phyloP scores from a whole-genome alignment of 2,113 vertebrate species.

The Urocitellus parryii region DNA sequence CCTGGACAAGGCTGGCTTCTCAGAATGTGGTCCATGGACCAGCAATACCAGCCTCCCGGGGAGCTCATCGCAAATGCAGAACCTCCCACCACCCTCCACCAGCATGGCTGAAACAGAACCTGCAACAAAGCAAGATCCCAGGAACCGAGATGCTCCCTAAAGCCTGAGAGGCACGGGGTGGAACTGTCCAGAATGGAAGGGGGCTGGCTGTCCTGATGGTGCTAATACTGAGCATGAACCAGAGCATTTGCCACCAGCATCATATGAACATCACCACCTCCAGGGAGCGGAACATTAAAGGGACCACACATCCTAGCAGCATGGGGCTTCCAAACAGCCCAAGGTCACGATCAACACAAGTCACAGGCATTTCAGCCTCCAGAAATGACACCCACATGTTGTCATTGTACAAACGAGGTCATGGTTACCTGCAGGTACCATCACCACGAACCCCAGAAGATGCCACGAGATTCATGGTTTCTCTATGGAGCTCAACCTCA shows the following conservation, averaged over 20 bases:
- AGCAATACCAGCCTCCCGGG: not conserved
- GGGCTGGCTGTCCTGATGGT: accelerated
- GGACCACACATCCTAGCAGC: not conserved
- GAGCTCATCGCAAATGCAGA: not conserved
- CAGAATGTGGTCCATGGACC: not conserved
- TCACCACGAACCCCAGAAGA: accelerated
- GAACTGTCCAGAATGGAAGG: not conserved
- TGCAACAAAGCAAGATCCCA: not conserved
- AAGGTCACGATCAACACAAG: accelerated
- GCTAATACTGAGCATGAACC: not conserved
- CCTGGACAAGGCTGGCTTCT: not conserved
- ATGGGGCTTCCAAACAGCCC: not conserved
- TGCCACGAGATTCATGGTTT: not conserved
- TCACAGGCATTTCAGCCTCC: not conserved
- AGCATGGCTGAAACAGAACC: not conserved
- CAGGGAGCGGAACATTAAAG: accelerated
- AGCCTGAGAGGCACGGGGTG: not conserved
- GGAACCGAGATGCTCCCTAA: not conserved
- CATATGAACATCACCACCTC: not conserved
- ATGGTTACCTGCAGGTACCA: no score
- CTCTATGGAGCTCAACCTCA: no score
- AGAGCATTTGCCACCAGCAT: not conserved
- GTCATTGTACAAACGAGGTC: not conserved
- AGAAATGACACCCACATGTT: not conserved
- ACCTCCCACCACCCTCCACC: accelerated